Percentiles rank a stretch among this genome's conserved stretches.
Evolutionary conservation across 2,113 vertebrate genomes (phyloP).

Genomic region (Motacilla tschutschensis): DNA sequence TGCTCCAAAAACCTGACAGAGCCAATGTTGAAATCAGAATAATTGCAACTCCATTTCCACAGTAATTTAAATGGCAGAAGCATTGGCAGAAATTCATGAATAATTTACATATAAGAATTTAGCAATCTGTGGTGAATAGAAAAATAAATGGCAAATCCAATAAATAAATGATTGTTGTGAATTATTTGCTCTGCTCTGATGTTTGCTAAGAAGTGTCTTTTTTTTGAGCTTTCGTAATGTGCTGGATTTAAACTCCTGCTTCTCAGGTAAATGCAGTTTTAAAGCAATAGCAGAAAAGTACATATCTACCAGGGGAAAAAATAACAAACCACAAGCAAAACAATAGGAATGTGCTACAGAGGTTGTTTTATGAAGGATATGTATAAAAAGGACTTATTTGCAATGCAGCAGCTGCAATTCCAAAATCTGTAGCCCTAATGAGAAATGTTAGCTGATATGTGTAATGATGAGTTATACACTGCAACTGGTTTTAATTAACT

Average conservation of each 20-base stretch:
- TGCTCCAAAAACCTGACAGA: constrained; percentile 34
- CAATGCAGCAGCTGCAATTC: background rate
- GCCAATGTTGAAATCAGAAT: constrained; percentile 58
- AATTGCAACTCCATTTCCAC: constrained; percentile 47
- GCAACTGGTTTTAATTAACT: constrained; percentile 30
- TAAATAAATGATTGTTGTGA: constrained; percentile 59
- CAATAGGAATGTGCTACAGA: background rate
- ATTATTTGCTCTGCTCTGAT: constrained; percentile 42
- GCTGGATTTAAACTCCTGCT: background rate
- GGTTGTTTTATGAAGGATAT: background rate
- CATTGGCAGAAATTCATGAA: constrained; percentile 62
- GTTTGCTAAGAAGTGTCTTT: constrained; percentile 40
- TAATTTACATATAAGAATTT: constrained; percentile 58
- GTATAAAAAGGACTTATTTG: background rate
- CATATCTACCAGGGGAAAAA: background rate
- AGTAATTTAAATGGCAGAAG: constrained; percentile 52
- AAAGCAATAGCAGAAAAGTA: background rate
- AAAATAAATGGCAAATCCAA: constrained; percentile 57
- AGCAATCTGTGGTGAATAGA: constrained; percentile 49
- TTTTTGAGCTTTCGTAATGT: background rate
- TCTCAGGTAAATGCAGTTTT: background rate
- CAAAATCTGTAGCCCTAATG: background rate
- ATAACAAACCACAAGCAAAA: background rate
- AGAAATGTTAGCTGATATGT: background rate
- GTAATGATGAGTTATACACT: constrained; percentile 7